phyloP scores from a whole-genome alignment of 2,113 vertebrate species.

The Corythornis cristatus region DNA sequence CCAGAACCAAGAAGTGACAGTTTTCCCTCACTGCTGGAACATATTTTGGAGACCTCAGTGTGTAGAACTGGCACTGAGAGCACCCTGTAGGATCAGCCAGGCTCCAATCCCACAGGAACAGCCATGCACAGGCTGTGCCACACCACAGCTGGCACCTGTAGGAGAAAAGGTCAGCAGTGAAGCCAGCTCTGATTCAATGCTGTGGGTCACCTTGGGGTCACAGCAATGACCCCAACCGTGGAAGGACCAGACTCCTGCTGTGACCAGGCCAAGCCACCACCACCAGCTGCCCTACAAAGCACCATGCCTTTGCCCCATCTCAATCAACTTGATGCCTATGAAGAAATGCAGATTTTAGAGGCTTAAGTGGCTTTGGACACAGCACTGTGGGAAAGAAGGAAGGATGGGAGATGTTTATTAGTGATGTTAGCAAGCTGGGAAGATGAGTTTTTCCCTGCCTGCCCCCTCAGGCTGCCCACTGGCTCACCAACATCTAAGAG shows the following conservation, averaged over 20 bases:
- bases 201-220: too few species aligned
- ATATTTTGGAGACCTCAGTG: not conserved
- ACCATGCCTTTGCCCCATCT: not conserved
- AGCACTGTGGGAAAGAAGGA: not conserved
- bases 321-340: not conserved
- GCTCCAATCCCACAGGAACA: not conserved
- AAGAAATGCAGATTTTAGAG: not conserved
- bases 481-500: not conserved
- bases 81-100: accelerated
- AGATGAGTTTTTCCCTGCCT: not conserved
- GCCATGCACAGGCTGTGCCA: not conserved
- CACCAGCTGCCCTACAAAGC: not conserved
- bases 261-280: not conserved
- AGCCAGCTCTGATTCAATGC: not conserved
- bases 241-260: not conserved
- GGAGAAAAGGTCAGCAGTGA: not conserved
- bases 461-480: not conserved
- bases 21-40: not conserved
- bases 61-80: not conserved
- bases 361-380: not conserved
- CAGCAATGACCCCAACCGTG: accelerated
- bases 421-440: not conserved
- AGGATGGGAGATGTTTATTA: not conserved
- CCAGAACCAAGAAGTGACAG: not conserved
- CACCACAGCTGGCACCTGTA: not conserved